Conservation (phyloP, 2,113 vertebrate species). For the Eurypyga helias region DNA sequence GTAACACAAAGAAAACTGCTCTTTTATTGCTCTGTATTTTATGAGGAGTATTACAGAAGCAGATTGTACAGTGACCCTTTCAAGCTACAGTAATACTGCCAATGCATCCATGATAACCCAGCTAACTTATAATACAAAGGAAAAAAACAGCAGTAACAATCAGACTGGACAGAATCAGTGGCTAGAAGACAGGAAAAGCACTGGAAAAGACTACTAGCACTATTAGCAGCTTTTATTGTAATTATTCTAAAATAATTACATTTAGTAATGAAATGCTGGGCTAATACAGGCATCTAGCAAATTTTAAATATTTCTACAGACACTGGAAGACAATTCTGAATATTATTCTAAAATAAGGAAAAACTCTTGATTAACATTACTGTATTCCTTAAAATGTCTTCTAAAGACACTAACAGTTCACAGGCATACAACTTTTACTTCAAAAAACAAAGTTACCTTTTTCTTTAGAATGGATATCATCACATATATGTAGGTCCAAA, state of each 20-base stretch:
- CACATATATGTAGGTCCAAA: slow-evolving; percentile 97
- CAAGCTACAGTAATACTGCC: background rate
- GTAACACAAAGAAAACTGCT: background rate
- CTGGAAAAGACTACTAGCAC: background rate
- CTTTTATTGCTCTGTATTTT: background rate
- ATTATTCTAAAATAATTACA: background rate
- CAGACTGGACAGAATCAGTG: background rate
- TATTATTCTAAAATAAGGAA: background rate
- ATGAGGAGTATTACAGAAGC: background rate
- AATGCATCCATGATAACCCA: background rate
- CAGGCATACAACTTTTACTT: background rate
- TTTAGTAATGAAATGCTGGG: background rate
- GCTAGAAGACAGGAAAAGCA: background rate
- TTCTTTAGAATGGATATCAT: slow-evolving; percentile 93
- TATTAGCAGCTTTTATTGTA: background rate
- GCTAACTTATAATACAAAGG: background rate
- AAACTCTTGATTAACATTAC: background rate
- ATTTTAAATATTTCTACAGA: background rate
- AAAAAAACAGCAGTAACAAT: background rate
- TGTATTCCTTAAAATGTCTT: background rate
- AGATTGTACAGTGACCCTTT: background rate
- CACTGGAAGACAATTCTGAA: background rate
- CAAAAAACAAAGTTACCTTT: slow-evolving; percentile 80
- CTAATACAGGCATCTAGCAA: background rate
- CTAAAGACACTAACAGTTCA: background rate